Base-by-base conservation (phyloP, 2,888 invertebrate species). In the Nymphalis urticae region DNA sequence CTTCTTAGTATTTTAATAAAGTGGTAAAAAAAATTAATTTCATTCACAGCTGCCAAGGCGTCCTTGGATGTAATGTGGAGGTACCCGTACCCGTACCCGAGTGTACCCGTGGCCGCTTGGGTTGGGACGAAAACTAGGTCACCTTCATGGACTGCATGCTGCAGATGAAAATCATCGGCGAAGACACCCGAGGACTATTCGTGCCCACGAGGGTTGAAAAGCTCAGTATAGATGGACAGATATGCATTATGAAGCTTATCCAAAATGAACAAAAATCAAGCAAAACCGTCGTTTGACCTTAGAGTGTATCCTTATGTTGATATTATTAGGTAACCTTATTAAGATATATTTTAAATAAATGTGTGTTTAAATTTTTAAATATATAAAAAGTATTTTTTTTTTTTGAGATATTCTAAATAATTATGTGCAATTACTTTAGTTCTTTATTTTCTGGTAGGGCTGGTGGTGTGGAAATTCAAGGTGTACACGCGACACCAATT, bases 91-190 rank as follows among this genome's bases (percentile, higher is more conserved):
- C n/a, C n/a, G n/a, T n/a, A n/a, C n/a, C n/a, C n/a, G n/a, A n/a
- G n/a, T n/a, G 42, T 42, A 42, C 42, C 42, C 42, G 88, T 2
- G 94, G 94, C 0, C 86, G 88, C 32, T 82, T 95, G 8, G 85
- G 93, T 63, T 98, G 97, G 97, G 93, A 94, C 62, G 95, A 95
- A 78, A 97, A 97, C 86, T 98, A 98, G 97, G 95, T 97, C 9
- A 94, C 96, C 2, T 97, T 97, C 85, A 94, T 98, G 89, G 98
- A 98, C 88, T 96, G 96, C 48, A 96, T 98, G 95, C 91, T 98
- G 17, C 98, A 98, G 86, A 94, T 97, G 77, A 94, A 95, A 77
- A 95, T 97, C 61, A 83, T 97, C 32, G 94, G 95, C 36, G 93
- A 95, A 68, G 95, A 95, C 73, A 94, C 95, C 0, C 93, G 96